Evolutionary conservation across 2,888 invertebrate species (phyloP).

Genomic region (Pseudanteris insignis): DNA sequence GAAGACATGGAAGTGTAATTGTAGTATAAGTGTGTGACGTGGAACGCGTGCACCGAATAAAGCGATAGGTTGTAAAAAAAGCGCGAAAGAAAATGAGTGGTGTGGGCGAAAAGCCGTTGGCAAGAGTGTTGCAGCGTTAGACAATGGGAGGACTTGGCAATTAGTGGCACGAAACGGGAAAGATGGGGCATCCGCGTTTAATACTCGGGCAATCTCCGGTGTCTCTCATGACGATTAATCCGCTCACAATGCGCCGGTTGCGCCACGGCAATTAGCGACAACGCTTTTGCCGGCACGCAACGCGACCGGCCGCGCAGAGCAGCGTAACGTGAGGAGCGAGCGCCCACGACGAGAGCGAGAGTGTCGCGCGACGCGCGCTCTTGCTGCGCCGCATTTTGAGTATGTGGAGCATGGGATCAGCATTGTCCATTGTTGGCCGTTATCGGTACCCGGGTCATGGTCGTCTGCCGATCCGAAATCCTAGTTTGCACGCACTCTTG

Average conservation of each 20-base stretch:
- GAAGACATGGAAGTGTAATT: no score
- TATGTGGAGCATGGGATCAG: slow-evolving; percentile 65
- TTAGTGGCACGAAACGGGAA: slow-evolving; percentile 35
- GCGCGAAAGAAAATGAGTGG: background rate
- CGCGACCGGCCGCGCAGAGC: slow-evolving; percentile 17
- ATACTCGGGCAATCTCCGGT: slow-evolving; percentile 44
- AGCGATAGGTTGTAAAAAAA: no score
- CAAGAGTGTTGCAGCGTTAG: slow-evolving; percentile 9
- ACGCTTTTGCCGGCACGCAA: slow-evolving; percentile 51
- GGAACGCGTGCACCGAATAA: no score
- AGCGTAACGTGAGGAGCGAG: background rate
- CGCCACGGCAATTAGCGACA: slow-evolving; percentile 60
- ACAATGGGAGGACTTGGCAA: slow-evolving; percentile 37
- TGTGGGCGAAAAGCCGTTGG: background rate
- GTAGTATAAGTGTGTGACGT: no score
- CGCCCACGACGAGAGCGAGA: slow-evolving; percentile 12
- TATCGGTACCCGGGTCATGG: slow-evolving; percentile 58
- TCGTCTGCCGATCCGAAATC: slow-evolving; percentile 51
- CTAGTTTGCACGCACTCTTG: slow-evolving; percentile 39
- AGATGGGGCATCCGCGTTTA: slow-evolving; percentile 24
- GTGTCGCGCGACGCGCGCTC: slow-evolving; percentile 41
- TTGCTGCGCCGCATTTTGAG: slow-evolving; percentile 48
- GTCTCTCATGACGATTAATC: slow-evolving; percentile 60
- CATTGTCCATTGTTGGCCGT: slow-evolving; percentile 62
- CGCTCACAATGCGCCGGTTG: slow-evolving; percentile 54